Base-by-base conservation (phyloP, 2,113 vertebrate species). In the Callionymus lyra region DNA sequence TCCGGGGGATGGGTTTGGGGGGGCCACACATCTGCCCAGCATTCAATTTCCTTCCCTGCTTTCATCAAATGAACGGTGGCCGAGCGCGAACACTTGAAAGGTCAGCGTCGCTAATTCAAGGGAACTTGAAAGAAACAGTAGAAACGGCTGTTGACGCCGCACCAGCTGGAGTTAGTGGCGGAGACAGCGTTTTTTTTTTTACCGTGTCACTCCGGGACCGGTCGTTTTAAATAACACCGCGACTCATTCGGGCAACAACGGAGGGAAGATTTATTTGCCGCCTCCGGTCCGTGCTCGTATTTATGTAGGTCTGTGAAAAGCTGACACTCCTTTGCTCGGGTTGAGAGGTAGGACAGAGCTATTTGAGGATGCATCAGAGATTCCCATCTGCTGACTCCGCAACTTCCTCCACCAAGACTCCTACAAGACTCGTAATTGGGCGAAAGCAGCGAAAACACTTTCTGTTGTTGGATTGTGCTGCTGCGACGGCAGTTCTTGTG, bases 371-470 rank as follows among this genome's bases (percentile, higher is more conserved):
- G 49, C 53, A 66, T 68, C 48, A 13, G 50, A 67, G 48, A 54
- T 51, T 59, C 56, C 48, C 47, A 56, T 61, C 51, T 72, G 64
- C 63, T 70, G 55, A 65, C 47, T 10, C 47, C 46, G 63, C 60
- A 43, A 47, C 47, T 65, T 62, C 59, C 44, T 35, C 4, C n/a
- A 2, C 10, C 10, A 19, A 15, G 62, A 41, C 50, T n/a, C 51
- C 42, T 41, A 32, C 16, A 53, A 42, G 49, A 34, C 58, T 62
- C 36, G 59, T 76, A 81, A 84, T 77, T 76, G 65, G n/a, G 74
- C 47, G 41, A 27, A 40, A 18, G 56, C 63, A 37, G 45, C 53
- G 8, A 27, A 27, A 27, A 27, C 21, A 27, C 21, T 5, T 27
- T 27, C 21, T 8, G 21, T 27, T 8, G 21, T 8, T 4, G 8